Percentiles rank a stretch among this genome's conserved stretches.
Conservation (phyloP, 2,888 invertebrate species). For the Noctua janthina region DNA sequence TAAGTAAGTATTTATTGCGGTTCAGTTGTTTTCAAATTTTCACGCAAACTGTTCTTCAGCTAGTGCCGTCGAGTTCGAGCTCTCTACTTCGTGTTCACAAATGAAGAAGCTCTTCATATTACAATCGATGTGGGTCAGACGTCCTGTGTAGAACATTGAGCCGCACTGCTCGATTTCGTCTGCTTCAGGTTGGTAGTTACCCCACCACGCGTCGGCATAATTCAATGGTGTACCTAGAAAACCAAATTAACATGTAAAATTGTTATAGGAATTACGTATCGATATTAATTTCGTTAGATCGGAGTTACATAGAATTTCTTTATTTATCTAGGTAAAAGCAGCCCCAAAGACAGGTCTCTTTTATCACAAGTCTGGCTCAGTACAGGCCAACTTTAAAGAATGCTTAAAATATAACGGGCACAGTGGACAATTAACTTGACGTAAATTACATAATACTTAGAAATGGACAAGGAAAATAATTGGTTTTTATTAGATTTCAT, state of each 20-base stretch:
- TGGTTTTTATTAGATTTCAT: background rate
- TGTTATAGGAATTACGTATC: background rate
- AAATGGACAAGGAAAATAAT: background rate
- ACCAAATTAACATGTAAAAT: background rate
- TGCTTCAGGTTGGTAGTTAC: constrained; percentile 33
- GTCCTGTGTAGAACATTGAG: constrained; percentile 81
- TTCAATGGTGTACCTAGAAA: constrained; percentile 25
- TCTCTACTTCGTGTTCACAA: constrained; percentile 78
- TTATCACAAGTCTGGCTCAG: background rate
- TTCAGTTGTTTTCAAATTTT: background rate
- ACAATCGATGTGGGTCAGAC: constrained; percentile 79
- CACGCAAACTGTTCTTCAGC: background rate
- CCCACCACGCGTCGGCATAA: constrained; percentile 24
- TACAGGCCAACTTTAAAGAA: background rate
- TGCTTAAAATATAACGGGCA: background rate
- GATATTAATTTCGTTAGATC: background rate
- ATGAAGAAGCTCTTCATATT: constrained; percentile 77
- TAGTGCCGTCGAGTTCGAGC: constrained; percentile 13
- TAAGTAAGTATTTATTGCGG: background rate
- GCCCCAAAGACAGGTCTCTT: background rate
- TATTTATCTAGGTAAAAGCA: background rate
- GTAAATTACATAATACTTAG: background rate
- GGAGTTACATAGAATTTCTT: background rate
- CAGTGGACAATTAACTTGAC: too few species aligned
- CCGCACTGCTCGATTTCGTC: constrained; percentile 75